Evolutionary conservation across 2,113 vertebrate species (phyloP).

Genomic region (Falcunculus frontatus): DNA sequence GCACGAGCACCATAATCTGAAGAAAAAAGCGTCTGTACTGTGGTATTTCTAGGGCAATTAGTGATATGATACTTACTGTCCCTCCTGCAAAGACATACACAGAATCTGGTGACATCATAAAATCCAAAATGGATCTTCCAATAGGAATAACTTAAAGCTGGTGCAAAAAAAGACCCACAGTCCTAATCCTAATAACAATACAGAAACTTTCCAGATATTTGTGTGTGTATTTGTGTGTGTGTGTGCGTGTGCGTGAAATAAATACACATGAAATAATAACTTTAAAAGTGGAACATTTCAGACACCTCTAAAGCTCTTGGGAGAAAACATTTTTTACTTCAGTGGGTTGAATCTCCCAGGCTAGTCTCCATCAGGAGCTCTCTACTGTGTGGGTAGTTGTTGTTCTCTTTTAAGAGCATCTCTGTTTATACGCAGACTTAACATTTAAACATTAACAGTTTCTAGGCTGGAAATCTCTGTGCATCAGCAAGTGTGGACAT

Average conservation of each 20-base stretch:
- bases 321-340: neutral
- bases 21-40: neutral
- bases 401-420: neutral
- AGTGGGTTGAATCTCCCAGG: neutral
- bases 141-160: neutral
- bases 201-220: neutral
- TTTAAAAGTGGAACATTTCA: neutral
- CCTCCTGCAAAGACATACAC: neutral
- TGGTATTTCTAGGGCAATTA: neutral
- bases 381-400: neutral
- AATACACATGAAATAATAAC: neutral
- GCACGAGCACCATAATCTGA: neutral
- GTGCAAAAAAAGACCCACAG: neutral
- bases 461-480: neutral
- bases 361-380: neutral
- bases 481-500: neutral
- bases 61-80: neutral
- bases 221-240: neutral
- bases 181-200: neutral
- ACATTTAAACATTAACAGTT: neutral
- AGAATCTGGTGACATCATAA: neutral
- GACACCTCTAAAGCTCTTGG: neutral
- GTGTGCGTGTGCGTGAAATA: neutral
- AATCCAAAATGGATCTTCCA: neutral
- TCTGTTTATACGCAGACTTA: neutral